phyloP scores from a whole-genome alignment of 2,113 vertebrate genomes.

The Antigone vipio region DNA sequence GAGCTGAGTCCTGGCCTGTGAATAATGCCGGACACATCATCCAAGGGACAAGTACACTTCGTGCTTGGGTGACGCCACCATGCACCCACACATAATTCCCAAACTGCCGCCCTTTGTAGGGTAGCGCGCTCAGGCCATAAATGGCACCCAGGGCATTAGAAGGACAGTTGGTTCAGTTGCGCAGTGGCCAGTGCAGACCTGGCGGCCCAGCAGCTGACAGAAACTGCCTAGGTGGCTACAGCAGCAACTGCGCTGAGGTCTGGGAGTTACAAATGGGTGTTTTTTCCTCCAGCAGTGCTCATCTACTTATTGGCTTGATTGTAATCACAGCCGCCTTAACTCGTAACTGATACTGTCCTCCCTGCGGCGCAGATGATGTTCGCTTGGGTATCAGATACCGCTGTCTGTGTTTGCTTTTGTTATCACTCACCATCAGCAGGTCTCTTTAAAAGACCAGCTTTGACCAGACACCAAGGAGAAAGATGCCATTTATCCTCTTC shows the following conservation, averaged over 20 bases:
- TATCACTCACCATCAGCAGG: conserved; percentile 22
- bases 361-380: neutral
- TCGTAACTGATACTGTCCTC: conserved; percentile 19
- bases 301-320: conserved; percentile 9
- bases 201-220: neutral
- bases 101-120: neutral
- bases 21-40: neutral
- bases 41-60: neutral
- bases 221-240: neutral
- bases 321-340: conserved; percentile 43
- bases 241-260: neutral
- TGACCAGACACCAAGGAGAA: neutral
- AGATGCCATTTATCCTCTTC: neutral
- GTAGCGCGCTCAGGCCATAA: neutral
- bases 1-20: neutral
- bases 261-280: neutral
- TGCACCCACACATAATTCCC: accelerated
- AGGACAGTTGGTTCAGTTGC: neutral
- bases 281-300: neutral
- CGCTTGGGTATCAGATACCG: neutral
- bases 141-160: neutral
- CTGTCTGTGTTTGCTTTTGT: conserved; percentile 15
- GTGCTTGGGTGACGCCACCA: neutral
- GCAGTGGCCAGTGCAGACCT: neutral
- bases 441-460: conserved; percentile 14